Conservation (phyloP, 1,140 invertebrate genomes). For the Euglossa dilemma region DNA sequence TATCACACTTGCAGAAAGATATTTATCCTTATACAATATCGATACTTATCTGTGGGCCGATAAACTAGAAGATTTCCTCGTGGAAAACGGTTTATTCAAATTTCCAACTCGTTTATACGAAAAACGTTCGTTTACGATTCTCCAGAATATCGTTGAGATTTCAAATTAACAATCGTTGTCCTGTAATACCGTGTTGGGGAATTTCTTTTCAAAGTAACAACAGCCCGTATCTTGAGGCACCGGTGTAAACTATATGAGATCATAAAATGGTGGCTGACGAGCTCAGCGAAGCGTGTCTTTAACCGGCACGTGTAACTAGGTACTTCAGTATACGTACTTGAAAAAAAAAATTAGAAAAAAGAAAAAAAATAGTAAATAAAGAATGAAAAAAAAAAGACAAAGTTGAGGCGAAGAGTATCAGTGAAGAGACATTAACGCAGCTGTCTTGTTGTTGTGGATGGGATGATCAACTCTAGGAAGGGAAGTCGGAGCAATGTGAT, state of each 20-base stretch:
- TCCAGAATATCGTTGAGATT: not conserved
- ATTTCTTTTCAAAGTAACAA: not conserved
- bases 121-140: not conserved
- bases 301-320: slow-evolving; percentile 46
- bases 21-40: not conserved
- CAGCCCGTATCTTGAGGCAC: not conserved
- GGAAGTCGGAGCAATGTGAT: slow-evolving; percentile 80
- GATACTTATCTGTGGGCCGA: not conserved
- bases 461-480: slow-evolving; percentile 82
- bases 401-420: slow-evolving; percentile 72
- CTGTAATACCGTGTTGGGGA: not conserved
- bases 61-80: not conserved
- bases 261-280: slow-evolving; percentile 66
- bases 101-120: not conserved
- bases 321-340: slow-evolving; percentile 41
- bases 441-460: slow-evolving; percentile 83
- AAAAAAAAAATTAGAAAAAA: slow-evolving; percentile 38
- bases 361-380: slow-evolving; percentile 59
- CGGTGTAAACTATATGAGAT: not conserved
- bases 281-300: slow-evolving; percentile 54
- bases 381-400: slow-evolving; percentile 73
- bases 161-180: not conserved
- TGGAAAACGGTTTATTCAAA: not conserved
- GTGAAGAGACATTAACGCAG: slow-evolving; percentile 81
- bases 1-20: not conserved